Percentiles rank a stretch among this genome's conserved stretches.
Evolutionary conservation across 2,113 vertebrate genomes (phyloP).

Genomic region (Ailuropoda melanoleuca): DNA sequence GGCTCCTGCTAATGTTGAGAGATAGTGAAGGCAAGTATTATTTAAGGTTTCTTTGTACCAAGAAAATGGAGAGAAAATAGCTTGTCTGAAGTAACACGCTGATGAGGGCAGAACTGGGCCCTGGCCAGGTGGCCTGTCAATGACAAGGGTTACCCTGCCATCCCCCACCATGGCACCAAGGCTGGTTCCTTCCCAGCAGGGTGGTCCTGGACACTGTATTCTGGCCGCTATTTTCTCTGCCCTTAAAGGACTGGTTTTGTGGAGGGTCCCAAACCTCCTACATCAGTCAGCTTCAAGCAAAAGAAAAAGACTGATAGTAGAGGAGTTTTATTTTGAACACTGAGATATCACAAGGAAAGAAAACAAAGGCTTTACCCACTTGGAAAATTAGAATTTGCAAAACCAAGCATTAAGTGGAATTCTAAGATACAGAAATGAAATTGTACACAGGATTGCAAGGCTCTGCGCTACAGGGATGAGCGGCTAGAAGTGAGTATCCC

Average conservation of each 20-base stretch:
- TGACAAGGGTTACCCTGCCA: not conserved
- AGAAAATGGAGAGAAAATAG: conserved; percentile 1
- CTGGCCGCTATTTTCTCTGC: not conserved
- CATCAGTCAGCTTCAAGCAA: not conserved
- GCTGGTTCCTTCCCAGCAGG: not conserved
- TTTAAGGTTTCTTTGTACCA: conserved; percentile 15
- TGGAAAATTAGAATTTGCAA: conserved; percentile 51
- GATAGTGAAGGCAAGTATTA: conserved; percentile 15
- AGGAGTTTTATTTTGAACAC: conserved; percentile 41
- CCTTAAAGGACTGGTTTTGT: not conserved
- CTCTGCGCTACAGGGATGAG: not conserved
- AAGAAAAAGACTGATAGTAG: conserved; percentile 29
- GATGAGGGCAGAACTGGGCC: not conserved
- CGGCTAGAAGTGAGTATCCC: not conserved
- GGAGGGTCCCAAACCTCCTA: not conserved
- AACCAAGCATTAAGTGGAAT: not conserved
- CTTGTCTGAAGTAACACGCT: not conserved
- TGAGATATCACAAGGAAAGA: conserved; percentile 8
- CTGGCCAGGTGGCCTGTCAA: not conserved
- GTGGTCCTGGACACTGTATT: not conserved
- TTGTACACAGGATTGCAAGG: not conserved
- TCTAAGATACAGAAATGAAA: not conserved
- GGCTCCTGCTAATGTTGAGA: not conserved
- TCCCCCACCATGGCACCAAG: not conserved
- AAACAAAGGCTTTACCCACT: conserved; percentile 3